phyloP scores from a whole-genome alignment of 1,140 invertebrate genomes.

The Macrotrachela quadricornifera region DNA sequence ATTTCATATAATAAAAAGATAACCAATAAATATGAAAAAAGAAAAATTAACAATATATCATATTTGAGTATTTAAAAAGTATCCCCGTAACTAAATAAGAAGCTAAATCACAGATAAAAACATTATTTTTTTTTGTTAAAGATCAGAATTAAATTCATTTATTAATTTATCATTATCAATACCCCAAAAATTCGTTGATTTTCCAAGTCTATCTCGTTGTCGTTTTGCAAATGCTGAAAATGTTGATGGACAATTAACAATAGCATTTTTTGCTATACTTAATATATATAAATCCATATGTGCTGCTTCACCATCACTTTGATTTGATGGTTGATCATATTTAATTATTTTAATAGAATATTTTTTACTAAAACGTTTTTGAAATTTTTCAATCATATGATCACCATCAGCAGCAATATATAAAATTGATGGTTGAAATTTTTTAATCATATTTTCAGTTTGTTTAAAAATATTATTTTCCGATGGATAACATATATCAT shows the following conservation, averaged over 20 bases:
- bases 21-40: no score
- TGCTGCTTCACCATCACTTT: constrained; percentile 26
- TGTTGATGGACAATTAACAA: constrained; percentile 90
- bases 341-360: no score
- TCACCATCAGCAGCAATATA: constrained; percentile 78
- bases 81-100: no score
- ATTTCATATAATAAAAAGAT: no score
- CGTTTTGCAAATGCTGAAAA: constrained; percentile 77
- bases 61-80: no score
- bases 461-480: constrained; percentile 46
- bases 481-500: constrained; percentile 40
- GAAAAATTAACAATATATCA: no score
- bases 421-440: constrained; percentile 47
- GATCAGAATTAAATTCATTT: no score
- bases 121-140: no score
- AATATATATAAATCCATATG: constrained; percentile 75
- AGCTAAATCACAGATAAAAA: no score
- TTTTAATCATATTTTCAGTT: constrained; percentile 47
- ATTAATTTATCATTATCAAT: neutral
- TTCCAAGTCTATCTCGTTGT: constrained; percentile 55
- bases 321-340: no score
- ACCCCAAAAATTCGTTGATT: constrained; percentile 66
- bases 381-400: constrained; percentile 43
- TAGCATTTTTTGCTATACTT: constrained; percentile 67
- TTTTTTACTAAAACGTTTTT: constrained; percentile 11